Evolutionary conservation across 2,888 invertebrate species (phyloP).

Genomic region (Caenorhabditis plicata): DNA sequence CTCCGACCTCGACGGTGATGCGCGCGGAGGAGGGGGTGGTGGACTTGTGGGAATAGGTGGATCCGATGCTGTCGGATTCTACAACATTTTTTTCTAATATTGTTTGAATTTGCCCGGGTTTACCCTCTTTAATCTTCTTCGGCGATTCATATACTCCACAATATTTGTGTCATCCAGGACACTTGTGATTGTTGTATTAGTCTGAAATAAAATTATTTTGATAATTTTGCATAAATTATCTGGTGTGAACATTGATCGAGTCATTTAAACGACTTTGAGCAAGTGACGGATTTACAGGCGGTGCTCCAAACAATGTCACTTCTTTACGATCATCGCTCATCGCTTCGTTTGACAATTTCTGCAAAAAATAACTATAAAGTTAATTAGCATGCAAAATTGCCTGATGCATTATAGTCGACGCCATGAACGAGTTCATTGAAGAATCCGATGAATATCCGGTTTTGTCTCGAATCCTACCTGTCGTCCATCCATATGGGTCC

Average conservation of each 20-base stretch:
- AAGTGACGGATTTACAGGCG: too few relatives aligned
- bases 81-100: neutral
- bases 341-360: conserved; percentile 1
- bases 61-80: conserved; percentile 27
- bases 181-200: too few relatives aligned
- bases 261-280: too few relatives aligned
- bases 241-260: too few relatives aligned
- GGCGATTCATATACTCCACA: too few relatives aligned
- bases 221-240: too few relatives aligned
- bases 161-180: too few relatives aligned
- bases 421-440: conserved; percentile 19
- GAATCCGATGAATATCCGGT: conserved; percentile 14
- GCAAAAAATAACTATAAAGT: neutral
- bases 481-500: conserved; percentile 30
- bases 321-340: conserved; percentile 23
- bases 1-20: conserved; percentile 19
- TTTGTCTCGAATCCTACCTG: conserved; percentile 27
- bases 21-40: conserved; percentile 16
- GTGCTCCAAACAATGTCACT: conserved; percentile 53
- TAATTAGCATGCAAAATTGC: neutral
- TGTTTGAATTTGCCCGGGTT: too few relatives aligned
- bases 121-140: too few relatives aligned
- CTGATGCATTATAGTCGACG: conserved; percentile 11
- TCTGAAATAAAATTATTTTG: too few relatives aligned
- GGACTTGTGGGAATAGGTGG: conserved; percentile 21